Percentiles rank a stretch among this genome's conserved stretches.
These are phyloP conservation scores for Torymus aiolomorphi DNA, from an alignment of 2,888 invertebrate species.

Conservation along the genomic window DNA sequence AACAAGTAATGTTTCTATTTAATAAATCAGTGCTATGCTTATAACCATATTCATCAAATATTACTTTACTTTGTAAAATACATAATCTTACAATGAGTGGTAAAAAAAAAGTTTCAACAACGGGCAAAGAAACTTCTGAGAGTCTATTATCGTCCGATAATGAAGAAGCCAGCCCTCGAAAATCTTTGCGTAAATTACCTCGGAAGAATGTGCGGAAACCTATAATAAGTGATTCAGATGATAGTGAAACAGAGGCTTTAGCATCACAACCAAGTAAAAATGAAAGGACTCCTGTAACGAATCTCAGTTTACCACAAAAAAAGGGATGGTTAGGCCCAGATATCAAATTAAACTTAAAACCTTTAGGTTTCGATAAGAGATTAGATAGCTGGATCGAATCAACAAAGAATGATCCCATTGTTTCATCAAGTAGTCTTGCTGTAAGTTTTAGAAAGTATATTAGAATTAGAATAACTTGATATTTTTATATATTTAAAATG, in stretches of 20 bases:
- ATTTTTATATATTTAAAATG: not conserved
- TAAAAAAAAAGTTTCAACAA: too few species aligned
- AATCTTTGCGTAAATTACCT: conserved; percentile 9
- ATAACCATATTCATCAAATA: too few species aligned
- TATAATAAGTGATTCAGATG: conserved; percentile 35
- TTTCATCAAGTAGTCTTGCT: conserved; percentile 20
- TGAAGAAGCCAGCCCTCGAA: not conserved
- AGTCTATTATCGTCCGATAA: too few species aligned
- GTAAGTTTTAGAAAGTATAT: conserved; percentile 24
- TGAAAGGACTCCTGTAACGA: not conserved
- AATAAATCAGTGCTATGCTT: too few species aligned
- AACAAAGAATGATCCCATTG: conserved; percentile 61
- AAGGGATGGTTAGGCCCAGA: conserved; percentile 62
- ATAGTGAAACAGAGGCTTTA: conserved; percentile 3
- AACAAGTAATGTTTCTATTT: too few species aligned
- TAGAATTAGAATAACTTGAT: not conserved
- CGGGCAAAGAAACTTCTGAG: too few species aligned
- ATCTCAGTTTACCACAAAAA: not conserved
- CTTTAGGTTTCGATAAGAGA: conserved; percentile 62
- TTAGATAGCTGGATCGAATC: conserved; percentile 43
- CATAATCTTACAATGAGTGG: too few species aligned
- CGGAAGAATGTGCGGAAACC: not conserved
- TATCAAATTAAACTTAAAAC: conserved; percentile 67
- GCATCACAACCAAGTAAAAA: too few species aligned
- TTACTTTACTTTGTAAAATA: too few species aligned